phyloP scores from a whole-genome alignment of 2,797 vertebrate species.

The Cossypha polioptera region DNA sequence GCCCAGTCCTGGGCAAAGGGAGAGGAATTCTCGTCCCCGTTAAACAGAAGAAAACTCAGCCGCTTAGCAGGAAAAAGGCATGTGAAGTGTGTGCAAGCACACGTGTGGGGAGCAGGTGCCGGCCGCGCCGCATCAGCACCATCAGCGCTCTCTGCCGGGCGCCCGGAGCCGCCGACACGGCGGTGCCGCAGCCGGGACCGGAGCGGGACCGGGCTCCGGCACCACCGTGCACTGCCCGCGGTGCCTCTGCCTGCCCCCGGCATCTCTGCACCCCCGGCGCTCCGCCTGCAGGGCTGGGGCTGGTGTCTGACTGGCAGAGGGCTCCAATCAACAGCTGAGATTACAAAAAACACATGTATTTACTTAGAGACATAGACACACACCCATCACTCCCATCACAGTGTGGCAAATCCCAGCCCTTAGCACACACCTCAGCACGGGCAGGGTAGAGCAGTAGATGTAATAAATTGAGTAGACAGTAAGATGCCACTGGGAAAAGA shows the following conservation, averaged over 20 bases:
- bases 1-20: accelerated
- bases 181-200: background rate
- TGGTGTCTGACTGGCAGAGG: background rate
- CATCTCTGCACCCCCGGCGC: accelerated
- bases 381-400: too few species aligned
- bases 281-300: accelerated
- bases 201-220: background rate
- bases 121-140: background rate
- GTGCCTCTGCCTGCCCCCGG: accelerated
- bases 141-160: background rate
- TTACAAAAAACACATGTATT: accelerated
- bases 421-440: accelerated
- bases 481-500: accelerated
- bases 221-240: accelerated
- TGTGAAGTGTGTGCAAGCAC: accelerated
- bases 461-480: background rate
- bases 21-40: accelerated
- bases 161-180: too few species aligned
- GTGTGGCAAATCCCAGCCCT: background rate
- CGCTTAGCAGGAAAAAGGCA: accelerated
- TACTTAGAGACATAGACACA: background rate
- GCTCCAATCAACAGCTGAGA: too few species aligned
- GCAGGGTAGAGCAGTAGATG: too few species aligned
- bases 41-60: accelerated
- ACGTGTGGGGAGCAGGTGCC: accelerated